These are phyloP conservation scores for Spinus olivaceus DNA, from an alignment of 2,797 vertebrate species.

Conservation along the genomic window DNA sequence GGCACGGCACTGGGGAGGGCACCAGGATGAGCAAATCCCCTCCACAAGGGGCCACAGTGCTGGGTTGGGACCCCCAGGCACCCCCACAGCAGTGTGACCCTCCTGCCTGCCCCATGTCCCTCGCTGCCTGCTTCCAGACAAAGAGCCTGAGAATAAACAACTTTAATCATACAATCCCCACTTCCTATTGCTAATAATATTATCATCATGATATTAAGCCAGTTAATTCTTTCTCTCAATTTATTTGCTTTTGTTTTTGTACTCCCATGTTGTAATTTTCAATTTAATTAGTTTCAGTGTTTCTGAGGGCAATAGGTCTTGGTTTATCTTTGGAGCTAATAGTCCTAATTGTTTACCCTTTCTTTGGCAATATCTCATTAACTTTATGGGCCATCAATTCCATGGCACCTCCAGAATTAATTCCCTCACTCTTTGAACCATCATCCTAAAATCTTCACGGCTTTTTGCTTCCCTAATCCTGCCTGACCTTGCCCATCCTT, in stretches of 20 bases:
- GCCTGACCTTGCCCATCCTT: not conserved
- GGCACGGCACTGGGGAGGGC: not conserved
- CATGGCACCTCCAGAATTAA: conserved; percentile 60
- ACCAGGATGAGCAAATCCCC: accelerated
- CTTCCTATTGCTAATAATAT: conserved; percentile 62
- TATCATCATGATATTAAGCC: conserved; percentile 64
- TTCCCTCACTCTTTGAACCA: conserved; percentile 22
- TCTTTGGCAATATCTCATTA: conserved; percentile 74
- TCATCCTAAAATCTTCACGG: not conserved
- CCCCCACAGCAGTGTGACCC: accelerated
- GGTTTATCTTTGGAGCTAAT: conserved; percentile 70
- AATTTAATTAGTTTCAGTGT: conserved; percentile 75
- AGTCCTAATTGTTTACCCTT: conserved; percentile 77
- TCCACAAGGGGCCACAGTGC: accelerated
- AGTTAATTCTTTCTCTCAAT: conserved; percentile 59
- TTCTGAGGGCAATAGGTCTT: conserved; percentile 69
- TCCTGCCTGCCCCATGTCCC: not conserved
- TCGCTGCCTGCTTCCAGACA: accelerated
- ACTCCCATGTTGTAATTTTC: conserved; percentile 68
- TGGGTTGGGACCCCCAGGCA: accelerated
- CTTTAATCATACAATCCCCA: conserved; percentile 31
- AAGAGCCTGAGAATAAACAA: not conserved
- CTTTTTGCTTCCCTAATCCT: not conserved
- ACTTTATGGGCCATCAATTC: conserved; percentile 71
- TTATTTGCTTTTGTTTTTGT: conserved; percentile 60